A percentile compares a stretch with the other conserved stretches of the same genome.
Conservation (phyloP, 1,140 invertebrate genomes). For the Hyphantria cunea region DNA sequence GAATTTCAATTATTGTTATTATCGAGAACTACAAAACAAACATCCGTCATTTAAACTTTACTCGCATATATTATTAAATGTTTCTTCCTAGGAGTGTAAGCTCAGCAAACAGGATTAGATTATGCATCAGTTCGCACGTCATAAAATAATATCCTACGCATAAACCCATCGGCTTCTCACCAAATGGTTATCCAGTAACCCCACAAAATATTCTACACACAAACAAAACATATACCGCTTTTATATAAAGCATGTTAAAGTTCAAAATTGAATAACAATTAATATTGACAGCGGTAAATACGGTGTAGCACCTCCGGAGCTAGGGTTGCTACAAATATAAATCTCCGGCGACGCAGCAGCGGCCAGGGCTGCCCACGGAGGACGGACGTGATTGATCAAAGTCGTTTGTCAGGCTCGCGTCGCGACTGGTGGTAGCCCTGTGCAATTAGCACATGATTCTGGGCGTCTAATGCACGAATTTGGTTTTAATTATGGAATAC, state of each 20-base stretch:
- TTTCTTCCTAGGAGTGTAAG: constrained; percentile 2
- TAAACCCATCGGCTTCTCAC: constrained; percentile 31
- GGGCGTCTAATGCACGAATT: constrained; percentile 65
- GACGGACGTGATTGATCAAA: constrained; percentile 71
- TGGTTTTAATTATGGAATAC: constrained; percentile 60
- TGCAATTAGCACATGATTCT: constrained; percentile 72
- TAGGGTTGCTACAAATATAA: constrained; percentile 61
- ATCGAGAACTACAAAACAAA: neutral
- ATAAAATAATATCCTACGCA: constrained; percentile 29
- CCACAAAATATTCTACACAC: constrained; percentile 6
- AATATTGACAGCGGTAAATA: constrained; percentile 39
- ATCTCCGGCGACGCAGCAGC: constrained; percentile 55
- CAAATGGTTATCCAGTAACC: constrained; percentile 21
- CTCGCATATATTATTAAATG: neutral
- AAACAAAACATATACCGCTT: neutral
- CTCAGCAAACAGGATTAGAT: constrained; percentile 22
- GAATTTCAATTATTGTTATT: neutral
- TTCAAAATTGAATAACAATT: constrained; percentile 35
- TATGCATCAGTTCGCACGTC: constrained; percentile 24
- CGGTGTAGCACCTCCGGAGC: constrained; percentile 42
- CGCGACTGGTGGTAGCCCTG: constrained; percentile 56
- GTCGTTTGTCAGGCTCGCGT: constrained; percentile 74
- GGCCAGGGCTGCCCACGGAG: constrained; percentile 52
- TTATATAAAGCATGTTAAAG: constrained; percentile 22
- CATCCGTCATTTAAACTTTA: neutral